These are phyloP conservation scores for Meganola albula DNA, from an alignment of 2,888 invertebrate species.

Conservation along the genomic window DNA sequence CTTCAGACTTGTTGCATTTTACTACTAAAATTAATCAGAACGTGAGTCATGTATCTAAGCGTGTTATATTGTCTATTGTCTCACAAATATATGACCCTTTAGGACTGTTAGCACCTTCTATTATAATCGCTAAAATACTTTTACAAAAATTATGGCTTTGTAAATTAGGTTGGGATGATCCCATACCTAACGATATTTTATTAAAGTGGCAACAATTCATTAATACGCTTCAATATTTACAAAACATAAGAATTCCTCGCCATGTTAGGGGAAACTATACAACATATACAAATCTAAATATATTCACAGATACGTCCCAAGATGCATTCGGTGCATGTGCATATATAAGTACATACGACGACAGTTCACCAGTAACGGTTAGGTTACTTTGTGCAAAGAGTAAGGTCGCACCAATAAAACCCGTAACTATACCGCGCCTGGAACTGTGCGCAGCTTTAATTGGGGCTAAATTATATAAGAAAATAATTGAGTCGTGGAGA, in stretches of 20 bases:
- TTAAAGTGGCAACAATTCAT: slow-evolving; percentile 1
- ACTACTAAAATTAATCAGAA: slow-evolving; percentile 2
- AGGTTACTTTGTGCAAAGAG: no score
- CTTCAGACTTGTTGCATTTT: background rate
- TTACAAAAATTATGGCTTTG: slow-evolving; percentile 4
- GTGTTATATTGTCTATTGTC: slow-evolving; percentile 2
- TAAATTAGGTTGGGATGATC: slow-evolving; percentile 3
- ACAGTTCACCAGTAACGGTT: no score
- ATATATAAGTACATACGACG: background rate
- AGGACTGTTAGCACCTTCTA: slow-evolving; percentile 1
- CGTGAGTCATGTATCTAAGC: slow-evolving; percentile 1
- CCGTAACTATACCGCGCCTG: no score
- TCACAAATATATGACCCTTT: slow-evolving; percentile 5
- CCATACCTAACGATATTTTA: slow-evolving; percentile 1
- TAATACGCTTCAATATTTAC: background rate
- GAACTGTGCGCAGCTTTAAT: no score
- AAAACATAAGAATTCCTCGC: slow-evolving; percentile 2
- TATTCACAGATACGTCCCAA: slow-evolving; percentile 3
- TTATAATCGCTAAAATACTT: slow-evolving; percentile 4
- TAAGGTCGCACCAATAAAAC: no score
- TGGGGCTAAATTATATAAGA: no score
- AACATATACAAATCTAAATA: slow-evolving; percentile 2
- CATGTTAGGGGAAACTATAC: background rate
- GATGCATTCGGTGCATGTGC: slow-evolving; percentile 2
- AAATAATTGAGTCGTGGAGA: no score